Evolutionary conservation across 2,797 vertebrate genomes (phyloP).

Genomic region (Synaphobranchus kaupii): DNA sequence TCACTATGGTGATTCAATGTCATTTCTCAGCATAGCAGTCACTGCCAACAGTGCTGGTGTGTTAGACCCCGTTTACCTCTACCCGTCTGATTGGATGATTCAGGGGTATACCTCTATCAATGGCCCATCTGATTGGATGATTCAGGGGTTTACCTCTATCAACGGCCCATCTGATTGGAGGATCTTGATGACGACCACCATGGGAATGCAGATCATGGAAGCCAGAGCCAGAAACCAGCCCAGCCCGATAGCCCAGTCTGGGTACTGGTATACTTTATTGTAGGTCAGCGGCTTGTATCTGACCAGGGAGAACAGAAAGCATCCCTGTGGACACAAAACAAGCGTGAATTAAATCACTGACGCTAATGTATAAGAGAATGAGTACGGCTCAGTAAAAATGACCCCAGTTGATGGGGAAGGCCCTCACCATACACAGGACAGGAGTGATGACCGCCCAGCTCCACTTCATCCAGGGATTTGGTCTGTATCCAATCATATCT

Average conservation of each 20-base stretch:
- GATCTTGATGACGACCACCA: slow-evolving; percentile 93
- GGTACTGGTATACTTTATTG: slow-evolving; percentile 94
- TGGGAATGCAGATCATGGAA: slow-evolving; percentile 96
- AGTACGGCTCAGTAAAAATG: neutral
- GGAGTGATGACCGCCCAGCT: slow-evolving; percentile 95
- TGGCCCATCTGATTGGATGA: neutral
- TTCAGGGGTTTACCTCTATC: slow-evolving; percentile 81
- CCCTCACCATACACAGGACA: slow-evolving; percentile 87
- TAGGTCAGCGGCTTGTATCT: slow-evolving; percentile 96
- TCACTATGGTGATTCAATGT: neutral
- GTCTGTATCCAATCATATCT: slow-evolving; percentile 99
- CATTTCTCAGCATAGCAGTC: neutral
- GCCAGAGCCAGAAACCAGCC: slow-evolving; percentile 92
- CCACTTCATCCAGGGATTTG: slow-evolving; percentile 98
- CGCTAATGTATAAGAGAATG: neutral
- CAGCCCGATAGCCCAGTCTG: slow-evolving; percentile 90
- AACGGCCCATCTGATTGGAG: slow-evolving; percentile 88
- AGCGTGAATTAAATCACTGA: neutral
- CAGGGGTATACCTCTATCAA: neutral
- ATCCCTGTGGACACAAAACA: slow-evolving; percentile 72
- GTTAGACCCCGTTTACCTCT: neutral
- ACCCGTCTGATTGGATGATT: no score
- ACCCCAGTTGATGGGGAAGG: neutral
- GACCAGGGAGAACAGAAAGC: slow-evolving; percentile 95
- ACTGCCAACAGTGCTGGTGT: neutral